A percentile compares a stretch with the other conserved stretches of the same genome.
Conservation (phyloP, 2,888 invertebrate species). For the Andrena minutula region DNA sequence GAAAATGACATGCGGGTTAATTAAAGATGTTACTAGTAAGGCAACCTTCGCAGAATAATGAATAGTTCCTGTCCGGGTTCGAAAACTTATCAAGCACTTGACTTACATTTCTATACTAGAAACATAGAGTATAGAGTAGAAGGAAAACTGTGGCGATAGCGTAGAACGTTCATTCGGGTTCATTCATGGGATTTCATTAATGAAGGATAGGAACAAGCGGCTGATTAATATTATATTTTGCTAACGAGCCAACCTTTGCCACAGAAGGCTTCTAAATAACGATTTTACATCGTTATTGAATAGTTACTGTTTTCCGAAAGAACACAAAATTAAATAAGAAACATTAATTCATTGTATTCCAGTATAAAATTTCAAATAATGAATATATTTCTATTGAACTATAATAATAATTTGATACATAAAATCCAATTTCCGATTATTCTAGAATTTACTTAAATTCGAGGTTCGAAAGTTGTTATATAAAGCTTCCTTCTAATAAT, state of each 20-base stretch:
- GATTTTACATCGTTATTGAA: background rate
- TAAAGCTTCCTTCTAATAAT: too few species aligned
- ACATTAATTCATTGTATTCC: background rate
- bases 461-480: too few species aligned
- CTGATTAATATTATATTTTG: background rate
- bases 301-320: background rate
- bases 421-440: too few species aligned
- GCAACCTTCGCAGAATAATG: constrained; percentile 61
- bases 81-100: constrained; percentile 50
- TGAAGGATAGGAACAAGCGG: background rate
- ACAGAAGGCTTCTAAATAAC: background rate
- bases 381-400: too few species aligned
- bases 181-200: constrained; percentile 1
- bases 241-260: too few species aligned
- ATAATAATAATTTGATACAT: too few species aligned
- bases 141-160: constrained; percentile 8
- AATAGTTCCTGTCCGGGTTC: constrained; percentile 55
- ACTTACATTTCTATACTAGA: constrained; percentile 32
- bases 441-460: too few species aligned
- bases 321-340: background rate
- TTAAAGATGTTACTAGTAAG: constrained; percentile 67
- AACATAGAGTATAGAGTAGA: constrained; percentile 24
- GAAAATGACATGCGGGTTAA: constrained; percentile 70
- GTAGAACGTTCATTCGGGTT: constrained; percentile 11
- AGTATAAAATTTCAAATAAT: too few species aligned